Conservation (phyloP, 2,113 vertebrate species). For the Sula dactylatra region DNA sequence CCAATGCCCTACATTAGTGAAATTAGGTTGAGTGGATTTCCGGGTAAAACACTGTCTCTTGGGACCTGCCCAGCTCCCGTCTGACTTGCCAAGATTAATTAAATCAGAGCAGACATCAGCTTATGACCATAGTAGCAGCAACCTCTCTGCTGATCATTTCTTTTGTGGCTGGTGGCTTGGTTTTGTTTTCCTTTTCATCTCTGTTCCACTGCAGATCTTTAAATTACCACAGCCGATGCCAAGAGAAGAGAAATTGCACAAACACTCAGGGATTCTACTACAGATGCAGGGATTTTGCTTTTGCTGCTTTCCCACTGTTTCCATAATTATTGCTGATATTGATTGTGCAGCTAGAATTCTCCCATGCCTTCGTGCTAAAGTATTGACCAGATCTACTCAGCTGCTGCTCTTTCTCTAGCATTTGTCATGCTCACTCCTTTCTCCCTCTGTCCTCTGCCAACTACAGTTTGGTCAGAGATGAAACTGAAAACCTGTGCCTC, state of each 20-base stretch:
- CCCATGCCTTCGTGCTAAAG: not conserved
- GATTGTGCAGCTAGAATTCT: slow-evolving; percentile 7
- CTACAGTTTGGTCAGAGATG: not conserved
- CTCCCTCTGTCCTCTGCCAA: not conserved
- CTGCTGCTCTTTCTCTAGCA: not conserved
- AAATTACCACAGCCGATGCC: slow-evolving; percentile 37
- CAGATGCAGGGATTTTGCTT: slow-evolving; percentile 30
- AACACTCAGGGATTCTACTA: slow-evolving; percentile 18
- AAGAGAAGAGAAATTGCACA: slow-evolving; percentile 35
- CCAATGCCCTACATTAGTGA: slow-evolving; percentile 77
- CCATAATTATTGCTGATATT: slow-evolving; percentile 23
- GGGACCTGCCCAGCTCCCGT: slow-evolving; percentile 74
- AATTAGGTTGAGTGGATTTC: slow-evolving; percentile 84
- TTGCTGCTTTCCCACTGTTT: slow-evolving; percentile 24
- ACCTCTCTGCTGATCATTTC: slow-evolving; percentile 65
- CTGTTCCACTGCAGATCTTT: slow-evolving; percentile 63
- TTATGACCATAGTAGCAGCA: slow-evolving; percentile 70
- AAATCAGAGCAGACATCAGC: slow-evolving; percentile 74
- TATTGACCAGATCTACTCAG: not conserved
- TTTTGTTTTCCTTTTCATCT: slow-evolving; percentile 61
- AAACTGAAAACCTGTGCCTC: not conserved
- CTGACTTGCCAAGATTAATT: slow-evolving; percentile 80
- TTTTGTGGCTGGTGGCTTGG: slow-evolving; percentile 61
- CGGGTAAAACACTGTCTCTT: slow-evolving; percentile 77
- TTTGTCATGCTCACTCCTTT: not conserved